These are phyloP conservation scores for Globodera rostochiensis DNA, from an alignment of 1,140 invertebrate species.

Conservation along the genomic window DNA sequence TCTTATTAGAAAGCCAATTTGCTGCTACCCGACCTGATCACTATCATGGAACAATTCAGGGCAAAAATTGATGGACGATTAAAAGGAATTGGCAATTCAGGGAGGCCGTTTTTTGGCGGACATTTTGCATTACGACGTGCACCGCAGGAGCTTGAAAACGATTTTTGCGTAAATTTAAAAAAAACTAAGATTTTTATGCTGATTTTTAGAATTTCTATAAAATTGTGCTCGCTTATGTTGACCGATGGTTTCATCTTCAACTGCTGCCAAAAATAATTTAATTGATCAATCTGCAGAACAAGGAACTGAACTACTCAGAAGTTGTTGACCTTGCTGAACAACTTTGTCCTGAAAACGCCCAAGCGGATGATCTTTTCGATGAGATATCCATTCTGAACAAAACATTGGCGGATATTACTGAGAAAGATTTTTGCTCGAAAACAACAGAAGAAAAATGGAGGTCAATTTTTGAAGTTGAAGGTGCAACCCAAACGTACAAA, in stretches of 20 bases:
- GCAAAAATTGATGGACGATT: slow-evolving; percentile 5
- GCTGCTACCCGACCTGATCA: no score
- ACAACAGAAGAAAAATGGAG: no score
- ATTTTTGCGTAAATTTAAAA: slow-evolving; percentile 14
- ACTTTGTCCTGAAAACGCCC: no score
- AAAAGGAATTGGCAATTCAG: slow-evolving; percentile 8
- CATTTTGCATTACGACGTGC: background rate
- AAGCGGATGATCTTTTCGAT: no score
- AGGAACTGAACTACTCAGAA: no score
- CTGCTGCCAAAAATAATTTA: slow-evolving; percentile 15
- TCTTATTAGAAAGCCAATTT: background rate
- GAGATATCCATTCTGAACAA: background rate
- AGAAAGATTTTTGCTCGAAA: no score
- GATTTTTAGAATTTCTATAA: slow-evolving; percentile 25
- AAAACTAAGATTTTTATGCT: background rate
- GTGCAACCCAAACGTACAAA: no score
- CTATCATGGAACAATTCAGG: background rate
- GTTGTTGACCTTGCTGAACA: no score
- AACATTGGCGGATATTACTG: no score
- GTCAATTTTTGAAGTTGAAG: no score
- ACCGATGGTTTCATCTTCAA: slow-evolving; percentile 26
- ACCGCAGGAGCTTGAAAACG: background rate
- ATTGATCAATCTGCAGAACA: slow-evolving; percentile 17
- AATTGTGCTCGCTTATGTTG: slow-evolving; percentile 21
- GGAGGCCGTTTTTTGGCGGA: slow-evolving; percentile 19